Conservation (phyloP, 2,888 invertebrate species). For the Calameuta pallipes region DNA sequence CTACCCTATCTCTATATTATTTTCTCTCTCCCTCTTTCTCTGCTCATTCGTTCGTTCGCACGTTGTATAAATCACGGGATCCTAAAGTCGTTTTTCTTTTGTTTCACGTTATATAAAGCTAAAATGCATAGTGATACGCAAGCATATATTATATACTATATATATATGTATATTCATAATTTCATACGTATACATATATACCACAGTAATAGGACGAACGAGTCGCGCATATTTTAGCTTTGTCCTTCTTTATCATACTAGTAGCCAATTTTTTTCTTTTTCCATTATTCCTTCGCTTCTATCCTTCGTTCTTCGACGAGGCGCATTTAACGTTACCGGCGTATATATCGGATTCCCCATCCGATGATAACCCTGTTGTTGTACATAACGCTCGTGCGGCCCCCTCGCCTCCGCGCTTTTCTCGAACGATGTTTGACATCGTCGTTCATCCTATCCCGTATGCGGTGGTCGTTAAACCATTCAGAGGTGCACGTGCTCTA, state of each 20-base stretch:
- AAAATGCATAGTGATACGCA: neutral
- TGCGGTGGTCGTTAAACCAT: neutral
- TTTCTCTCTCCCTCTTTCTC: neutral
- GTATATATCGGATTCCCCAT: too few relatives aligned
- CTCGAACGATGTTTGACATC: neutral
- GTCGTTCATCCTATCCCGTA: neutral
- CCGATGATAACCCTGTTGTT: neutral
- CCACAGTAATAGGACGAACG: neutral
- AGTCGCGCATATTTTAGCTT: neutral
- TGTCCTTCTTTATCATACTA: neutral
- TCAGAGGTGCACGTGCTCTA: slow-evolving; percentile 26
- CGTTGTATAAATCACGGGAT: neutral
- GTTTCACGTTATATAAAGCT: neutral
- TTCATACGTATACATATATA: neutral
- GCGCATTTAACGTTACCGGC: too few relatives aligned
- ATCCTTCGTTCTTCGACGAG: neutral
- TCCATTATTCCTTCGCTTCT: neutral
- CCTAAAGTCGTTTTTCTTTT: neutral
- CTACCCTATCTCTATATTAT: neutral
- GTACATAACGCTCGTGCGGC: neutral
- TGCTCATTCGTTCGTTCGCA: neutral
- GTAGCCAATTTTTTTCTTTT: neutral
- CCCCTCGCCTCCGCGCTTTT: neutral
- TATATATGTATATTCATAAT: neutral
- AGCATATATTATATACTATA: neutral